A percentile compares a stretch with the other conserved stretches of the same genome.
phyloP scores from a whole-genome alignment of 1,140 invertebrate genomes.

The Drosophila parvula region DNA sequence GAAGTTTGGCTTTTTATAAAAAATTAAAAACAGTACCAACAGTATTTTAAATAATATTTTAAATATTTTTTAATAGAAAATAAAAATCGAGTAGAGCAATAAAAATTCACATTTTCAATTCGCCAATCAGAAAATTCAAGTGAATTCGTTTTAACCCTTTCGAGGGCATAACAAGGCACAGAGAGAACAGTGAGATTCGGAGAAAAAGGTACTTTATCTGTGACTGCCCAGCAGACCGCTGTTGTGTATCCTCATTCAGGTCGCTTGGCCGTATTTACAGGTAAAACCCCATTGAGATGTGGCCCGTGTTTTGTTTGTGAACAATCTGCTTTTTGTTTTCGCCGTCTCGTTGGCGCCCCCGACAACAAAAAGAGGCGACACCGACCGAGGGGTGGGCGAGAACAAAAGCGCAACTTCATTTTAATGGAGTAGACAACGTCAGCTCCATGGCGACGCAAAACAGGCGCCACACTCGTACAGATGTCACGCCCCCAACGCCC shows the following conservation, averaged over 20 bases:
- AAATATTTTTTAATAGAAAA: too few relatives aligned
- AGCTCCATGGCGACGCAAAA: conserved; percentile 62
- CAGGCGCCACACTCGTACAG: conserved; percentile 50
- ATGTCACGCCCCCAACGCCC: conserved; percentile 19
- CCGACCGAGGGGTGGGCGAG: conserved; percentile 10
- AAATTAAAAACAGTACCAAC: not conserved
- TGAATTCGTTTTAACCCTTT: not conserved
- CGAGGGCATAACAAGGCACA: not conserved
- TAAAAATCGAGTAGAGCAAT: too few relatives aligned
- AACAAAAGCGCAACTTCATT: conserved; percentile 56
- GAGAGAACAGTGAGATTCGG: not conserved
- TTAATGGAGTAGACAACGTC: conserved; percentile 73
- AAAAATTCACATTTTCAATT: not conserved
- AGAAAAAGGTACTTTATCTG: conserved; percentile 71
- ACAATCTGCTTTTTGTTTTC: conserved; percentile 82
- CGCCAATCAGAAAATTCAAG: too few relatives aligned
- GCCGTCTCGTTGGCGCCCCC: conserved; percentile 73
- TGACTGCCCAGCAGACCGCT: conserved; percentile 30
- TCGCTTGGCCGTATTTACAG: conserved; percentile 65
- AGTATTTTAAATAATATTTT: not conserved
- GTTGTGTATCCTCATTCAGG: conserved; percentile 41
- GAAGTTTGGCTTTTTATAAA: too few relatives aligned
- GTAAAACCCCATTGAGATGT: conserved; percentile 78
- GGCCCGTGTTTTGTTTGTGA: conserved; percentile 76
- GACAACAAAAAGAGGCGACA: conserved; percentile 28